Conservation (phyloP, 2,113 vertebrate species). For the Chaetops frenatus region DNA sequence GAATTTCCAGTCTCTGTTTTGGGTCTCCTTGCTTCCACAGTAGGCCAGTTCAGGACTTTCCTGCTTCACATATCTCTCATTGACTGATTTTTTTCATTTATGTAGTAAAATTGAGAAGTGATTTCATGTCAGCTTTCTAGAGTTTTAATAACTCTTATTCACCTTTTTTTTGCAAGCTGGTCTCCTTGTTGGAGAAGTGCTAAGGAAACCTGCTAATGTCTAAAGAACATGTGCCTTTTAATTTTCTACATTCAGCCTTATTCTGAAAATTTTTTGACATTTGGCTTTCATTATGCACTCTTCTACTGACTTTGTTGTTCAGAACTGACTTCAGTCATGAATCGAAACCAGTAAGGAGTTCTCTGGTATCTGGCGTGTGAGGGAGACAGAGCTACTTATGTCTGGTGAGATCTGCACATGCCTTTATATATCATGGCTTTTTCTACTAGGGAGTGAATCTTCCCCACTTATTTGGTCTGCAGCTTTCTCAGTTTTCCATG, state of each 20-base stretch:
- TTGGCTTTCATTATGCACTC: neutral
- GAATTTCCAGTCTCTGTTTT: slow-evolving; percentile 9
- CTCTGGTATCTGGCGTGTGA: neutral
- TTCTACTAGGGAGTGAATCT: neutral
- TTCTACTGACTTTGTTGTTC: neutral
- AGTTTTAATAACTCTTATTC: neutral
- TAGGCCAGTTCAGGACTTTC: slow-evolving; percentile 1
- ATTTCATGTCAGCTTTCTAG: neutral
- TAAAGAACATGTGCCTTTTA: neutral
- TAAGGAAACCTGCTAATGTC: neutral
- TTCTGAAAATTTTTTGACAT: neutral
- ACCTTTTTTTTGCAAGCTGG: neutral
- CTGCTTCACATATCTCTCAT: neutral
- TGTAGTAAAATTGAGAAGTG: neutral
- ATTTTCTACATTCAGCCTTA: neutral
- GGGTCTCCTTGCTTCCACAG: neutral
- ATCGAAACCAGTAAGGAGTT: neutral
- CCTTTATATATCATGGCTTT: neutral
- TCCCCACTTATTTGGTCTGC: neutral
- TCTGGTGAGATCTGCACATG: neutral
- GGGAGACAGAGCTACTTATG: neutral
- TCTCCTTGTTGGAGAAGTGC: neutral
- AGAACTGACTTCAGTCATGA: neutral
- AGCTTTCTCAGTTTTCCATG: neutral
- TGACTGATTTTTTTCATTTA: neutral